Conservation (phyloP, 2,797 vertebrate genomes). For the Crax fasciolata region DNA sequence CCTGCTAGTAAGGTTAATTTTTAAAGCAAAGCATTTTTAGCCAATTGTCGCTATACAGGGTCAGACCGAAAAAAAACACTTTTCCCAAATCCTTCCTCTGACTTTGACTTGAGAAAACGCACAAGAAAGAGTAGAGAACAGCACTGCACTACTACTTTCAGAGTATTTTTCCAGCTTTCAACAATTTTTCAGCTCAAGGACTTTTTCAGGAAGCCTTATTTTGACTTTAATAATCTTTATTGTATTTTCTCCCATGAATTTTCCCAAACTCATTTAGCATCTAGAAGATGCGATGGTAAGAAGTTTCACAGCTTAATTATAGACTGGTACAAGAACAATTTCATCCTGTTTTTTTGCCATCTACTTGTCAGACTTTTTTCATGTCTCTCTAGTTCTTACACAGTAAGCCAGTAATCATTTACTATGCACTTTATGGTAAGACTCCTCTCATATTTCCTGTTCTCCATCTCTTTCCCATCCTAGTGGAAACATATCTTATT, state of each 20-base stretch:
- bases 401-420: neutral
- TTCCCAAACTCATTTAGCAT: neutral
- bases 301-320: neutral
- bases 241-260: neutral
- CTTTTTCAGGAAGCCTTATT: neutral
- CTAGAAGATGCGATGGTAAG: neutral
- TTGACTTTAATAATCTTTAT: neutral
- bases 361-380: neutral
- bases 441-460: neutral
- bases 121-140: neutral
- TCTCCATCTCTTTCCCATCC: neutral
- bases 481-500: neutral
- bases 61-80: neutral
- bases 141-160: neutral
- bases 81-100: neutral
- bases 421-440: neutral
- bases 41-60: neutral
- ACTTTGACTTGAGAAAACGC: neutral
- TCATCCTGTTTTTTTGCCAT: neutral
- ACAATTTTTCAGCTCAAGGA: neutral
- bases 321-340: neutral
- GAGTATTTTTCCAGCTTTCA: neutral
- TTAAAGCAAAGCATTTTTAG: neutral
- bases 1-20: neutral
- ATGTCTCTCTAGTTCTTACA: neutral